phyloP scores from a whole-genome alignment of 1,140 invertebrate genomes.

The Mya arenaria region DNA sequence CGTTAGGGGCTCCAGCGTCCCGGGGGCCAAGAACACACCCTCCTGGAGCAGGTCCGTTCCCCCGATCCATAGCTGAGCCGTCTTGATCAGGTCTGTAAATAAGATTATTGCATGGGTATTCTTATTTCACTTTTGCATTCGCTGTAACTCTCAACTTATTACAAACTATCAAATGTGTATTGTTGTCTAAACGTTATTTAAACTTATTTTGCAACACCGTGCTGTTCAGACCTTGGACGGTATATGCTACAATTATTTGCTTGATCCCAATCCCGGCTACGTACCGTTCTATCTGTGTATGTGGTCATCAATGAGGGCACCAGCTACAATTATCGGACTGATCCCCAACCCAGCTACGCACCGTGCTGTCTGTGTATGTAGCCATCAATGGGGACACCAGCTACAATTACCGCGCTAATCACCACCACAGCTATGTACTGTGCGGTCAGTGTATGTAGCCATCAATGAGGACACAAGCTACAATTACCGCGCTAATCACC shows the following conservation, averaged over 20 bases:
- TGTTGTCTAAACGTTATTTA: too few species aligned
- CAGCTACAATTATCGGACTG: neutral
- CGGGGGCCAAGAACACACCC: constrained; percentile 9
- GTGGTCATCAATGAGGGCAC: neutral
- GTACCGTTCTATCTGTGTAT: neutral
- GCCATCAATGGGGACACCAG: neutral
- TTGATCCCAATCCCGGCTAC: too few species aligned
- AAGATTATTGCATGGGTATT: neutral
- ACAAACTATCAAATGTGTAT: neutral
- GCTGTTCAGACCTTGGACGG: too few species aligned
- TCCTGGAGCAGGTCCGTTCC: constrained; percentile 42
- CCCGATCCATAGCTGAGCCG: constrained; percentile 42
- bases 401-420: too few species aligned
- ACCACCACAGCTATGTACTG: neutral
- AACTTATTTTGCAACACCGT: too few species aligned
- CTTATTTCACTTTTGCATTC: neutral
- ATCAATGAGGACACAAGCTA: too few species aligned
- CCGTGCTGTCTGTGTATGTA: constrained; percentile 19
- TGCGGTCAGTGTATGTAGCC: too few species aligned
- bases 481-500: neutral
- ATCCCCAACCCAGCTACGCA: constrained; percentile 1
- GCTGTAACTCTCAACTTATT: neutral
- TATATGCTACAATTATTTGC: neutral
- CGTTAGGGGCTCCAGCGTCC: neutral
- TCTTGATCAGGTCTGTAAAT: constrained; percentile 18